A percentile compares a stretch with the other conserved stretches of the same genome.
phyloP scores from a whole-genome alignment of 1,140 invertebrate genomes.

The Drosophila bipectinata region DNA sequence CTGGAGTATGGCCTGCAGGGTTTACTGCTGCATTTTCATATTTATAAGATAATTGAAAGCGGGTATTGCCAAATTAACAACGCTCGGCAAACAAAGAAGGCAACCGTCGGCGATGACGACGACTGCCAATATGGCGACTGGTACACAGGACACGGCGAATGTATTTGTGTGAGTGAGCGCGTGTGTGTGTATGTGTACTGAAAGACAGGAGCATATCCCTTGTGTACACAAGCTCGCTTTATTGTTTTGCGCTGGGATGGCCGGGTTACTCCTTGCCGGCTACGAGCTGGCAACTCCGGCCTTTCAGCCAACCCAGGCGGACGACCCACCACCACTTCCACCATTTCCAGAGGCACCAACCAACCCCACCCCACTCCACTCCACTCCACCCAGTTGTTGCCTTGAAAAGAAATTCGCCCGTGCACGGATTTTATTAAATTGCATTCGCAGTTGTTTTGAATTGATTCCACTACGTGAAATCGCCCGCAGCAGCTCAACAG shows the following conservation, averaged over 20 bases:
- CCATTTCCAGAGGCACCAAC: conserved; percentile 14
- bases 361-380: neutral
- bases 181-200: conserved; percentile 30
- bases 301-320: conserved; percentile 9
- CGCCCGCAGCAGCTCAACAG: conserved; percentile 53
- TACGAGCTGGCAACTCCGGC: conserved; percentile 7
- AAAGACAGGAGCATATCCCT: conserved; percentile 80
- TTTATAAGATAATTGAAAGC: conserved; percentile 84
- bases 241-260: conserved; percentile 78
- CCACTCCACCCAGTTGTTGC: conserved; percentile 32
- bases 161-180: conserved; percentile 12
- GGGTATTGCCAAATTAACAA: conserved; percentile 84
- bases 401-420: conserved; percentile 68
- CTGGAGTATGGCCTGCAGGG: conserved; percentile 54
- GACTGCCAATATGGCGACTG: conserved; percentile 74
- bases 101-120: conserved; percentile 16
- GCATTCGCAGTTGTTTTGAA: conserved; percentile 83
- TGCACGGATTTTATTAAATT: conserved; percentile 83
- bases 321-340: conserved; percentile 16
- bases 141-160: conserved; percentile 33
- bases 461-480: conserved; percentile 77
- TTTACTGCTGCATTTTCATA: conserved; percentile 83
- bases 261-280: conserved; percentile 61
- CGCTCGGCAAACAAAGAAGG: conserved; percentile 76
- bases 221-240: conserved; percentile 82